These are phyloP conservation scores for Crotalus viridis DNA, from an alignment of 2,113 vertebrate species.

Conservation along the genomic window DNA sequence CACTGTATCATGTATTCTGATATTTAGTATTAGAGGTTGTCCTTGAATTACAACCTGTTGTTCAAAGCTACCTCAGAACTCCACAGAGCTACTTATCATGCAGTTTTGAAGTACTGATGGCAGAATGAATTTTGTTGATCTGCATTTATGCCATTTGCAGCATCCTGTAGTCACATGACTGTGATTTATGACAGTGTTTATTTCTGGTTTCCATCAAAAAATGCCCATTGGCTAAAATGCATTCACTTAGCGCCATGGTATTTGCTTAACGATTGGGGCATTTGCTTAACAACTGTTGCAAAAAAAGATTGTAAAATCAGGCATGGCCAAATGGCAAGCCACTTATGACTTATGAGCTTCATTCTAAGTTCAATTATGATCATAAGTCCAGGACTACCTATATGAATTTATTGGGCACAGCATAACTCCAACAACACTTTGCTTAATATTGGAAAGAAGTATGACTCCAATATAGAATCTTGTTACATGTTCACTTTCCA, in stretches of 20 bases:
- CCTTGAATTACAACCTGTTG: background rate
- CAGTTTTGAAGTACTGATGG: background rate
- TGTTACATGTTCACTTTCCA: background rate
- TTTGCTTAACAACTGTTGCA: no score
- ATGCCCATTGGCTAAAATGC: background rate
- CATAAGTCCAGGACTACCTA: background rate
- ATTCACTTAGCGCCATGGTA: background rate
- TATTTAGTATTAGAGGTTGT: background rate
- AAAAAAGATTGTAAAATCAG: no score
- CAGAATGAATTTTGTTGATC: background rate
- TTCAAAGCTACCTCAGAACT: background rate
- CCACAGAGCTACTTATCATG: background rate
- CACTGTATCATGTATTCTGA: background rate
- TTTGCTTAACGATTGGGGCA: no score
- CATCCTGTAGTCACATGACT: background rate
- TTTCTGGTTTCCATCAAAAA: background rate
- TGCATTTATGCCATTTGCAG: background rate
- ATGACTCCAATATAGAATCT: background rate
- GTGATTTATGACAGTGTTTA: background rate
- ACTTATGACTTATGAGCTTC: background rate
- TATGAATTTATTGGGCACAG: background rate
- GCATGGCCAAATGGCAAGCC: background rate
- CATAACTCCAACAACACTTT: background rate
- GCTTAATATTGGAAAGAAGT: background rate
- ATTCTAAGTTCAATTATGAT: background rate